Conservation (phyloP, 2,113 vertebrate genomes). For the Castor canadensis region DNA sequence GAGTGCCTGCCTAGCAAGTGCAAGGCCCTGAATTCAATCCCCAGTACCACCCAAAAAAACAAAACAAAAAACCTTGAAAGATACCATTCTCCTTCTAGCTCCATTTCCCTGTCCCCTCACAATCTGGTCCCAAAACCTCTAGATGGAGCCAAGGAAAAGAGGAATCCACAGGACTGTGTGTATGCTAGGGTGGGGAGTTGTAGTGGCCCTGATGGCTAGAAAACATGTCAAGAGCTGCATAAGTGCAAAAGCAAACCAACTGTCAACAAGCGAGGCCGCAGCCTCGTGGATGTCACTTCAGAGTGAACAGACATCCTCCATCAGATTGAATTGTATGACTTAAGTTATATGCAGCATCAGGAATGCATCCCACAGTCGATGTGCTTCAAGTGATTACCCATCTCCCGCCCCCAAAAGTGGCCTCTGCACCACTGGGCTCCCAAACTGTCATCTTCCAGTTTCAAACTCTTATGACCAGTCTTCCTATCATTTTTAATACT, state of each 20-base stretch:
- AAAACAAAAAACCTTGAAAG: not conserved
- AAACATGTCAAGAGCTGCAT: not conserved
- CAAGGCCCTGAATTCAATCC: no score
- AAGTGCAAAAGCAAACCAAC: not conserved
- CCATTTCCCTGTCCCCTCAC: not conserved
- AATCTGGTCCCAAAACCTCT: not conserved
- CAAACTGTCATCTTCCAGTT: not conserved
- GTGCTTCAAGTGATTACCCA: not conserved
- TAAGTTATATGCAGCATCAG: not conserved
- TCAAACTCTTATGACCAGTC: not conserved
- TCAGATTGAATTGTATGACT: not conserved
- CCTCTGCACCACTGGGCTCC: not conserved
- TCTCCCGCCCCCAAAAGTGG: not conserved
- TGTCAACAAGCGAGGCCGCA: fast-evolving
- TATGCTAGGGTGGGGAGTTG: not conserved
- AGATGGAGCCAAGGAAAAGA: not conserved
- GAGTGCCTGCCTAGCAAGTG: no score
- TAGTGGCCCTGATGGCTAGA: not conserved
- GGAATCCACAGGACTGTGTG: not conserved
- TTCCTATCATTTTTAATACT: not conserved
- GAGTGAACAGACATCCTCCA: not conserved
- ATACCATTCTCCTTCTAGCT: not conserved
- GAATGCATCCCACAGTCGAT: not conserved
- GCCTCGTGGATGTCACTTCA: fast-evolving
- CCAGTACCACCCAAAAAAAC: no score